Conservation (phyloP, 2,888 invertebrate species). For the Metallyticus violacea region DNA sequence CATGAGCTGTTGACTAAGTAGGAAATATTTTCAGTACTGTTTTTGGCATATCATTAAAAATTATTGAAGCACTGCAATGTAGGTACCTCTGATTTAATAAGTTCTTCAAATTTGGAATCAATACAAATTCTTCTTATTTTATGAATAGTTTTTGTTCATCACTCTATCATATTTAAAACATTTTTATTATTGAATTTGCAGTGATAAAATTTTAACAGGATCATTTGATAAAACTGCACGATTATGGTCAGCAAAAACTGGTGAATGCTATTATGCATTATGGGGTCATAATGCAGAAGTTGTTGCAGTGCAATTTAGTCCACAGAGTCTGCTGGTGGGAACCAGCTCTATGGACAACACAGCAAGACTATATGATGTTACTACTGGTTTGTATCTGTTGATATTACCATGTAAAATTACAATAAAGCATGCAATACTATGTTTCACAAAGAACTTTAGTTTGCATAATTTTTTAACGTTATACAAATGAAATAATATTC, state of each 20-base stretch:
- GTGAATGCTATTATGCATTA: conserved; percentile 63
- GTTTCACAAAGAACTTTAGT: too few species aligned
- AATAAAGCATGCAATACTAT: background rate
- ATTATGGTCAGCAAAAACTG: conserved; percentile 68
- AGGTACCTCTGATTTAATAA: too few species aligned
- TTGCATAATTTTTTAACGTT: too few species aligned
- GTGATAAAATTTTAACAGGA: conserved; percentile 70
- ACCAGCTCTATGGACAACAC: conserved; percentile 77
- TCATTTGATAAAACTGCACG: conserved; percentile 78
- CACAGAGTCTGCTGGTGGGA: conserved; percentile 61
- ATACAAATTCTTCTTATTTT: background rate
- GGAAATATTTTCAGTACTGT: too few species aligned
- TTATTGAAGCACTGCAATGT: too few species aligned
- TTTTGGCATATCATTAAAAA: too few species aligned
- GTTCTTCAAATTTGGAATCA: too few species aligned
- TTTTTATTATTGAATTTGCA: conserved; percentile 40
- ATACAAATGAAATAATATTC: too few species aligned
- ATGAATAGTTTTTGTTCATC: too few species aligned
- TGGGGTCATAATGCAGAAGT: conserved; percentile 75
- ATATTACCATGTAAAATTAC: background rate
- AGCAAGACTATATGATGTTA: conserved; percentile 67
- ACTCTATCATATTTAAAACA: background rate
- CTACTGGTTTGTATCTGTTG: conserved; percentile 54
- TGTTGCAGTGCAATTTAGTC: conserved; percentile 67
- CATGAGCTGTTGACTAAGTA: too few species aligned